Evolutionary conservation across 2,797 vertebrate species (phyloP), one percentile per base, ranked within the genome.

Genomic region (Hapalemur alaotrensis): DNA sequence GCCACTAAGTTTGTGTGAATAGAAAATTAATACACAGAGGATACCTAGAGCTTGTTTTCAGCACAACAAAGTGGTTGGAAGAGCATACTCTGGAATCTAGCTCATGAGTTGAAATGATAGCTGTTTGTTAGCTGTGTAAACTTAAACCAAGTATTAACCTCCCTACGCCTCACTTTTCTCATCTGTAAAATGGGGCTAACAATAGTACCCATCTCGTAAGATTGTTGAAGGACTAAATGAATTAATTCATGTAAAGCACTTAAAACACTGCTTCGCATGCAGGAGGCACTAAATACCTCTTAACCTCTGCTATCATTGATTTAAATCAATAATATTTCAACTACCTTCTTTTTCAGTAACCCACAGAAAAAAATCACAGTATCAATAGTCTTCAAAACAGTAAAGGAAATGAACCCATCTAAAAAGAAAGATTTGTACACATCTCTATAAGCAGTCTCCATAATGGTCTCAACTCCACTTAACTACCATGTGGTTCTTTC

Each of bases 351-450:
- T 63, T 54, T 43, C n/a, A 84, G 12, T 4, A 22, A 79, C 59
- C 43, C 76, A 78, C 0, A 32, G 48, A 50, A 13, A 94, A 91
- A 96, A 95, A 32, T 38, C 52, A 63, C 0, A 0, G 61, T 69
- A 96, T 88, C 79, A 86, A 87, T n/a, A 96, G 38, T 76, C 38
- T 95, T 82, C 59, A 52, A 43, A 94, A 79, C 23, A 41, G 28
- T 46, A n/a, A 4, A 70, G 32, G 54, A 94, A 96, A 84, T 9
- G 76, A 73, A 43, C 4, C 54, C 48, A 91, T 79, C 43, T 38
- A 78, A 86, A 97, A 59, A 18, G 65, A 89, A 65, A 75, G 4
- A 14, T 75, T 43, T 94, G n/a, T 28, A 32, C 25, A 15, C 17
- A 25, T 23, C 35, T 65, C 63, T 63, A 76, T 75, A 94, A 73